These are phyloP conservation scores for Thaumatotibia leucotreta DNA, from an alignment of 1,140 invertebrate genomes.

Conservation along the genomic window DNA sequence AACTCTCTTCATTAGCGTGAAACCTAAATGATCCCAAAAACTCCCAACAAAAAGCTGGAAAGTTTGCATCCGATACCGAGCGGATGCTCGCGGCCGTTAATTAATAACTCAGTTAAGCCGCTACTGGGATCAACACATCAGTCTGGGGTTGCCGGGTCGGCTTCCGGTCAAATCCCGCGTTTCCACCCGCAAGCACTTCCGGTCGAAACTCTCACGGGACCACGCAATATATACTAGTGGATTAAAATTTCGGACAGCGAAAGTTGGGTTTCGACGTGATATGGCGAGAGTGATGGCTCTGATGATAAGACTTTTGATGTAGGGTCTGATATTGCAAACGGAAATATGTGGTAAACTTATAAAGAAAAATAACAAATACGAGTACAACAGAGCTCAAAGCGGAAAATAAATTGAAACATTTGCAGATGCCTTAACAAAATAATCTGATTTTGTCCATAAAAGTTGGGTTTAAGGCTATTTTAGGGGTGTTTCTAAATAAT, in stretches of 20 bases:
- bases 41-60: constrained; percentile 9
- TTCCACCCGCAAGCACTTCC: constrained; percentile 12
- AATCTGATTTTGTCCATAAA: too few relatives aligned
- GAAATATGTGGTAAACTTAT: too few relatives aligned
- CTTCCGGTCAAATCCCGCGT: constrained; percentile 7
- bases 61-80: constrained; percentile 8
- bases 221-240: not conserved
- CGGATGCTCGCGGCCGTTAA: constrained; percentile 4
- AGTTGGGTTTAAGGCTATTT: too few relatives aligned
- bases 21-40: not conserved
- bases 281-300: not conserved
- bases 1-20: not conserved
- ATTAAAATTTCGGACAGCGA: not conserved
- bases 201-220: constrained; percentile 4
- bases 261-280: not conserved
- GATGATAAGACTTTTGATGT: too few relatives aligned
- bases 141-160: not conserved
- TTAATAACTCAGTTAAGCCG: constrained; percentile 10
- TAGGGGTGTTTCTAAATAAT: too few relatives aligned
- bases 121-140: constrained; percentile 3
- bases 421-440: too few relatives aligned
- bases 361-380: too few relatives aligned
- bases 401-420: too few relatives aligned
- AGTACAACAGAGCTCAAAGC: too few relatives aligned
- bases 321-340: too few relatives aligned